These are phyloP conservation scores for Caenorhabditis parvicauda DNA, from an alignment of 2,888 invertebrate species.

Conservation along the genomic window DNA sequence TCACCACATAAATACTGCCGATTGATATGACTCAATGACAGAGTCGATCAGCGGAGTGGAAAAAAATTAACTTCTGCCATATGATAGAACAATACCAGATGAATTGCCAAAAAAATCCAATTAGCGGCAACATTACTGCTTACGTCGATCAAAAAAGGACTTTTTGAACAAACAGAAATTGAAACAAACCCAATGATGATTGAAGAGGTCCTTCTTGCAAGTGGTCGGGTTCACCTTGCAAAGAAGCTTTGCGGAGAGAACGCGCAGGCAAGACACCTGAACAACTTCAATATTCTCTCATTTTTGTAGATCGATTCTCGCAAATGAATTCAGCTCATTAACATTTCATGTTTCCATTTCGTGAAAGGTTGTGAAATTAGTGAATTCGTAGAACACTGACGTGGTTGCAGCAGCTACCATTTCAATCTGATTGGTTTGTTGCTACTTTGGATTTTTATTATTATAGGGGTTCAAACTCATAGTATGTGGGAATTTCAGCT, in stretches of 20 bases:
- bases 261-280: conserved; percentile 26
- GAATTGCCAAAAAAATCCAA: not conserved
- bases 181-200: conserved; percentile 26
- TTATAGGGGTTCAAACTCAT: no score
- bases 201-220: conserved; percentile 12
- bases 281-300: conserved; percentile 1
- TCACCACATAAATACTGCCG: no score
- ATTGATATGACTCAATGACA: no score
- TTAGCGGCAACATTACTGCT: not conserved
- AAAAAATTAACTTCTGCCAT: not conserved
- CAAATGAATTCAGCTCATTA: not conserved
- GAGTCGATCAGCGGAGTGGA: no score
- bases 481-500: no score
- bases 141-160: not conserved
- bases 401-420: no score
- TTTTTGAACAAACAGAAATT: not conserved
- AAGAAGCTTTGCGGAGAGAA: conserved; percentile 19
- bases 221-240: conserved; percentile 20
- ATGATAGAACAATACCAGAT: not conserved
- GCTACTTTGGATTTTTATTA: no score
- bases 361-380: no score
- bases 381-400: no score
- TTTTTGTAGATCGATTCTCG: not conserved
- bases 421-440: no score
- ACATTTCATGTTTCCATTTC: not conserved